Conservation (phyloP, 2,888 invertebrate species). For the Baronia brevicornis region DNA sequence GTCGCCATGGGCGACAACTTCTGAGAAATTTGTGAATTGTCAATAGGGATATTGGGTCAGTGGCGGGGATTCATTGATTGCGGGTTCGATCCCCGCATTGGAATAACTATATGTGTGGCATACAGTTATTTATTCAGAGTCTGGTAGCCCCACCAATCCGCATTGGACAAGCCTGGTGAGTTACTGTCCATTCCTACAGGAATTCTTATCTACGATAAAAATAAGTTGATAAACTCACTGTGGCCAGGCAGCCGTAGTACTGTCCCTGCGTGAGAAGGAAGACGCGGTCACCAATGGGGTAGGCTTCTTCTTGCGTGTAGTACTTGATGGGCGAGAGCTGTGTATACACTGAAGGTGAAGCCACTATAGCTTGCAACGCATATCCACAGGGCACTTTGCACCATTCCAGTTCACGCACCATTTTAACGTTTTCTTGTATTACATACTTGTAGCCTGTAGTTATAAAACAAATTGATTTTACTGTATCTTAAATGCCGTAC, state of each 20-base stretch:
- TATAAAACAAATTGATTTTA: too few species aligned
- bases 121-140: too few species aligned
- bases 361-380: constrained; percentile 80
- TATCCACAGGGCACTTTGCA: constrained; percentile 76
- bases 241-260: constrained; percentile 87
- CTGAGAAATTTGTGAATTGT: too few species aligned
- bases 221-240: constrained; percentile 62
- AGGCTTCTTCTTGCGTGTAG: constrained; percentile 68
- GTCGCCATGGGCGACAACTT: too few species aligned
- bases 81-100: too few species aligned
- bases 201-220: neutral
- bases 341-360: constrained; percentile 34
- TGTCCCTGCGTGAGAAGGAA: constrained; percentile 85
- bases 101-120: too few species aligned
- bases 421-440: constrained; percentile 73
- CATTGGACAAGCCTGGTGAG: too few species aligned
- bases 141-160: too few species aligned
- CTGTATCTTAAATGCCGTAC: too few species aligned
- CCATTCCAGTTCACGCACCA: constrained; percentile 85
- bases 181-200: too few species aligned
- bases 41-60: too few species aligned
- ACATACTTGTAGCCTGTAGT: constrained; percentile 64
- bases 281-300: constrained; percentile 79
- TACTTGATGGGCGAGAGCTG: constrained; percentile 30
- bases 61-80: too few species aligned